Evolutionary conservation across 23 tunicate species (phyloP), one percentile per base, ranked within the genome.

Genomic region (Aplidium turbinatum): DNA sequence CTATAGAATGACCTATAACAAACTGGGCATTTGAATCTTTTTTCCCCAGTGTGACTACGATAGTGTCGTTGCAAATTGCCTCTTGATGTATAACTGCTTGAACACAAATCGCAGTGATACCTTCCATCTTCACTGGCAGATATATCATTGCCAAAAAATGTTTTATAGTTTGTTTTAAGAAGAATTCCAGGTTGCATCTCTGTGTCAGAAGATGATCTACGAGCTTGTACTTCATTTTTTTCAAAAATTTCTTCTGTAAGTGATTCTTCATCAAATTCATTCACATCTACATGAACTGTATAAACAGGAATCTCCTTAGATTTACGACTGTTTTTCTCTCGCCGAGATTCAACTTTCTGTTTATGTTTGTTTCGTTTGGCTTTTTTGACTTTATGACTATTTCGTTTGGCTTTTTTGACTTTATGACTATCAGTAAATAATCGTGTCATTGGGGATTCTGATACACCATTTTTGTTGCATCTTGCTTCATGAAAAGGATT

Each of bases 51-150:
- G 24, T 70, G 76, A 13, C 30, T 31, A 19, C 76, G 76, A 29
- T 70, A 48, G 35, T 70, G 76, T 2, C 76, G 57, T 7, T 7
- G 11, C 3, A 70, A 22, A 70, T 70, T 70, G 58, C 76, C 58
- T 70, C 24, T 70, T 4, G 33, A 31, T 47, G 76, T 47, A 47
- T 31, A 70, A 23, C 58, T 29, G 20, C 36, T 47, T 27, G 76
- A 29, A 34, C 76, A 70, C n/a, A 70, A 16, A 5, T 38, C 5
- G 24, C 76, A 70, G 36, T 70, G 76, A 48, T 16, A 70, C 28
- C 76, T 18, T 25, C 76, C 76, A 21, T 65, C 72, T 65, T 6
- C 23, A 35, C 2, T 65, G 19, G 18, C 27, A 38, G 13, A 9
- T 42, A 42, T 9, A 35, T 7, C 3, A 3, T 65, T 65, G 19